Conservation (phyloP, 2,113 vertebrate species). For the Aegotheles bennettii region DNA sequence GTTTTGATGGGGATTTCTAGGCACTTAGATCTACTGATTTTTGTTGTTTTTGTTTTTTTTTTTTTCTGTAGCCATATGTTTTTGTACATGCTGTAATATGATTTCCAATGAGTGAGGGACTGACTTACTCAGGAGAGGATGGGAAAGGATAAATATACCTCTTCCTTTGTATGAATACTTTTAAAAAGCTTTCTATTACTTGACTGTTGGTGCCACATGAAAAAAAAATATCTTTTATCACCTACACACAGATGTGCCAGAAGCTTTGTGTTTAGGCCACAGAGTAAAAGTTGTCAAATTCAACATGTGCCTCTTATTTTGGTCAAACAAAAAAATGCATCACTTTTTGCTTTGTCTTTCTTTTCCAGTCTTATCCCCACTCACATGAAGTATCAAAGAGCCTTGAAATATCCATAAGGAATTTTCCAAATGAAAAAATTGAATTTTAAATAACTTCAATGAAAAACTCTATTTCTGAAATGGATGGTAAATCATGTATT, state of each 20-base stretch:
- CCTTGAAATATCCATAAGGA: neutral
- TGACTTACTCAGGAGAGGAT: neutral
- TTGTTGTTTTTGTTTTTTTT: neutral
- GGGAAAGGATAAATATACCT: neutral
- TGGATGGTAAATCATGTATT: neutral
- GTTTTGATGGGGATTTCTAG: neutral
- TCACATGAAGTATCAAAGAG: neutral
- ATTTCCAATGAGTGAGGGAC: neutral
- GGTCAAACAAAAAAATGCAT: neutral
- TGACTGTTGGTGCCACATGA: neutral
- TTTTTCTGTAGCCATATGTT: neutral
- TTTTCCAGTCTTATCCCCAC: neutral
- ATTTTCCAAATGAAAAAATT: neutral
- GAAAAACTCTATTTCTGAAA: neutral
- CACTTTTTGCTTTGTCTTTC: neutral
- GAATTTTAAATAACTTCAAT: neutral
- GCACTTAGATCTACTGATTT: neutral
- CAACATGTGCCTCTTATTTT: fast-evolving
- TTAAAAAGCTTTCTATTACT: neutral
- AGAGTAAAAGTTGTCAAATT: neutral
- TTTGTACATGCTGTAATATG: neutral
- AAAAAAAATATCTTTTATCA: neutral
- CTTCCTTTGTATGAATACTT: neutral
- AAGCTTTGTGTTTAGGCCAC: neutral
- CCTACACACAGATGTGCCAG: neutral